Conservation (phyloP, 1,140 invertebrate species). For the Euura saliciscinereae region DNA sequence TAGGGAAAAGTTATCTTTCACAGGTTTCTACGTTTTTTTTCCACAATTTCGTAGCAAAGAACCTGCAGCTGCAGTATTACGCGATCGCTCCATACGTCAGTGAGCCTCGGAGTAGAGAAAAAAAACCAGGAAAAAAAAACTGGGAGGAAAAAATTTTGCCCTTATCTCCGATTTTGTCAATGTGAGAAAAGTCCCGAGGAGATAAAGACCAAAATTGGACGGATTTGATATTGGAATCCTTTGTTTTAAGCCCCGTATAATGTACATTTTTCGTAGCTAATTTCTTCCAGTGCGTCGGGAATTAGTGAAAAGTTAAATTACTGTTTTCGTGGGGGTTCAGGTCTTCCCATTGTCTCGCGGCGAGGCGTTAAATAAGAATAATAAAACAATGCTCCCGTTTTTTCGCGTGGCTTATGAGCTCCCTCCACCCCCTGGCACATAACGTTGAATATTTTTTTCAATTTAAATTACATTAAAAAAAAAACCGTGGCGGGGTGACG, state of each 20-base stretch:
- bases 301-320: conserved; percentile 8
- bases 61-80: not conserved
- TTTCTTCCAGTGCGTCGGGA: not conserved
- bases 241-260: not conserved
- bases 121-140: too few relatives aligned
- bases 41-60: not conserved
- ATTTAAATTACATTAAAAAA: too few relatives aligned
- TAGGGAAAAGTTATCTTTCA: conserved; percentile 5
- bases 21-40: not conserved
- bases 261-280: not conserved
- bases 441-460: too few relatives aligned
- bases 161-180: too few relatives aligned
- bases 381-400: not conserved
- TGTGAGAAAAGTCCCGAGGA: too few relatives aligned
- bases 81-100: not conserved
- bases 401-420: too few relatives aligned
- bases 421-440: too few relatives aligned
- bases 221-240: not conserved
- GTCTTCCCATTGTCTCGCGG: too few relatives aligned
- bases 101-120: not conserved
- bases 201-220: not conserved
- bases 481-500: too few relatives aligned
- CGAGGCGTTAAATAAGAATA: not conserved
- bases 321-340: not conserved
- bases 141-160: too few relatives aligned